These are phyloP conservation scores for Acanthococcus lagerstroemiae DNA, from an alignment of 2,888 invertebrate genomes.

Conservation along the genomic window DNA sequence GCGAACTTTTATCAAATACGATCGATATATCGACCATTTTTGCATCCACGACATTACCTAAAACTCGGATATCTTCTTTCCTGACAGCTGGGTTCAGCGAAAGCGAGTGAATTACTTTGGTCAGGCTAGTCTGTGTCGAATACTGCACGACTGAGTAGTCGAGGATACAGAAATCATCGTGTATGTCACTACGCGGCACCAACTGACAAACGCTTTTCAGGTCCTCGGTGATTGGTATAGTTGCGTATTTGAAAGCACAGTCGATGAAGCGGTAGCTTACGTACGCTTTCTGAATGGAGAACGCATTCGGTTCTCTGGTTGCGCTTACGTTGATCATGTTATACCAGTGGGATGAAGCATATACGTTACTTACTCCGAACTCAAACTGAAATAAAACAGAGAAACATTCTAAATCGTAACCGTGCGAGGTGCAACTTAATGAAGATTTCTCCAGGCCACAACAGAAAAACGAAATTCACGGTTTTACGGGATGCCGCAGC, in stretches of 20 bases:
- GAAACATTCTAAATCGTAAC: no score
- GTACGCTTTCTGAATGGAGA: neutral
- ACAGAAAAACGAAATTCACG: no score
- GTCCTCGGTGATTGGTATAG: neutral
- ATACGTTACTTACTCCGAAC: no score
- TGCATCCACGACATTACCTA: neutral
- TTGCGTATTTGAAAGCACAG: neutral
- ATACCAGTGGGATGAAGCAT: no score
- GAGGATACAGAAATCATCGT: neutral
- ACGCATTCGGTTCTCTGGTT: no score
- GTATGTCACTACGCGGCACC: neutral
- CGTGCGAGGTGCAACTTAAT: no score
- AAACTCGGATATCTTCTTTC: neutral
- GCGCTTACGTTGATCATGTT: no score
- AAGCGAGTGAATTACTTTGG: neutral
- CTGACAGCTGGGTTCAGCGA: neutral
- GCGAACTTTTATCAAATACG: conserved; percentile 3
- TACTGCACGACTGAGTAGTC: neutral
- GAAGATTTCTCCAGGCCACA: no score
- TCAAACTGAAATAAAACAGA: no score
- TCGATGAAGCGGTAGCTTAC: neutral
- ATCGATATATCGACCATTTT: conserved; percentile 17
- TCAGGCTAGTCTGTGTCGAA: neutral
- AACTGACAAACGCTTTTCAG: neutral
- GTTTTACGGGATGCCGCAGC: no score